Conservation (phyloP, 1,140 invertebrate species). For the Teleogryllus occipitalis region DNA sequence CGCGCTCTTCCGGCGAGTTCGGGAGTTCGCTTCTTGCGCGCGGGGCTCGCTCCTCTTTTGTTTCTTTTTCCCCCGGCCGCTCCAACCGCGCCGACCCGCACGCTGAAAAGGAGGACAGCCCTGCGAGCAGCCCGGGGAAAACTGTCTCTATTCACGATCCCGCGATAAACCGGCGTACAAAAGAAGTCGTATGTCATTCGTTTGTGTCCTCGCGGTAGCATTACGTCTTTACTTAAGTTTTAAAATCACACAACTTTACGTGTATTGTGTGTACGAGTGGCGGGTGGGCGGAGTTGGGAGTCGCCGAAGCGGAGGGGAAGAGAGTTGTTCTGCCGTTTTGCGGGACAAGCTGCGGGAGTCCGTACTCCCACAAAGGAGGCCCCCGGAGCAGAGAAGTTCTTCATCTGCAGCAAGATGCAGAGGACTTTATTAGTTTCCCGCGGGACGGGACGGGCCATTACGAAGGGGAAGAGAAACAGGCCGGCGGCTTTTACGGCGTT, state of each 20-base stretch:
- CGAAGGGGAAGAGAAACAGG: too few relatives aligned
- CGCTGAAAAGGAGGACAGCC: background rate
- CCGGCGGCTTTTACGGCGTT: too few relatives aligned
- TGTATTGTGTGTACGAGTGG: background rate
- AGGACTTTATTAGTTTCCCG: background rate
- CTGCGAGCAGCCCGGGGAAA: background rate
- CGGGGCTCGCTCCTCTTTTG: background rate
- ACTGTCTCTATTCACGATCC: background rate
- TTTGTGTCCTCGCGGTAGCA: background rate
- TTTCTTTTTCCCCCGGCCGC: background rate
- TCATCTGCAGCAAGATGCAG: background rate
- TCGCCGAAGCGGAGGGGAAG: too few relatives aligned
- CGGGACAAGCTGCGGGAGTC: too few relatives aligned
- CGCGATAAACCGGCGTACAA: background rate
- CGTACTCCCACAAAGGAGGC: too few relatives aligned
- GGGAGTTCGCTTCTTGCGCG: background rate
- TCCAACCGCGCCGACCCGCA: too few relatives aligned
- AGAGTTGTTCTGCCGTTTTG: too few relatives aligned
- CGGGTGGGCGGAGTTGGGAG: background rate
- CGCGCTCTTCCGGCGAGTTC: background rate
- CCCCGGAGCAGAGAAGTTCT: background rate
- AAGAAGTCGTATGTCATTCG: background rate
- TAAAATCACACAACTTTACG: background rate
- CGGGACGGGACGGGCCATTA: too few relatives aligned
- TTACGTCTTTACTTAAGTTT: slow-evolving; percentile 1